These are phyloP conservation scores for Chitala chitala DNA, from an alignment of 2,113 vertebrate species.

Conservation along the genomic window DNA sequence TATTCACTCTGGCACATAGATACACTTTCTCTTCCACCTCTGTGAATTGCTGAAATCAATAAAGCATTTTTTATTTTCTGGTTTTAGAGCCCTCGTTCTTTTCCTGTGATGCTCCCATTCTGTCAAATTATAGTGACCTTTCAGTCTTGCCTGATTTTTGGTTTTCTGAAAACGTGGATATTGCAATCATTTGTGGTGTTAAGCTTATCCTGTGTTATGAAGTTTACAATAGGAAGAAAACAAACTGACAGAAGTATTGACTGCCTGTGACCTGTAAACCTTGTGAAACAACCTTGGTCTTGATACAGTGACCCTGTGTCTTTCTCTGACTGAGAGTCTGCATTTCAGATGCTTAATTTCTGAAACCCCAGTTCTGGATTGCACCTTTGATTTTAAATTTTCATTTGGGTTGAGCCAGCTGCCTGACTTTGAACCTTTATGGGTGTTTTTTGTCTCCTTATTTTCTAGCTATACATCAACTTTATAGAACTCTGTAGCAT, in stretches of 20 bases:
- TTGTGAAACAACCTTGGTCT: neutral
- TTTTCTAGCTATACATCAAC: neutral
- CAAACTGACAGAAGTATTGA: neutral
- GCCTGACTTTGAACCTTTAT: neutral
- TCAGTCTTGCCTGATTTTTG: constrained; percentile 1
- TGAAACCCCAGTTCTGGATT: too few species aligned
- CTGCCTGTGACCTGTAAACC: too few species aligned
- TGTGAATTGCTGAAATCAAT: constrained; percentile 17
- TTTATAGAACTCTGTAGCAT: too few species aligned
- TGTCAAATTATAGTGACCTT: neutral
- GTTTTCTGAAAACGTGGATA: too few species aligned
- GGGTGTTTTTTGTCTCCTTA: too few species aligned
- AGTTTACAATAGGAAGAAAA: neutral
- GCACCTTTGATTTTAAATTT: too few species aligned
- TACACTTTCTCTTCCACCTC: constrained; percentile 3
- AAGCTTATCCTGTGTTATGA: neutral
- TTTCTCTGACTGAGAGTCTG: too few species aligned
- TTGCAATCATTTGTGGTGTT: neutral
- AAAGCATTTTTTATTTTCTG: neutral
- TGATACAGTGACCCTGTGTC: neutral
- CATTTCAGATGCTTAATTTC: too few species aligned
- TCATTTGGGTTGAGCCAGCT: too few species aligned
- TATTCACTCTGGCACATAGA: constrained; percentile 5
- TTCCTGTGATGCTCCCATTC: neutral
- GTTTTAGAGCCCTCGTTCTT: neutral